Evolutionary conservation across 2,113 vertebrate species (phyloP), one percentile per base, ranked within the genome.

Genomic region (Euleptes europaea): DNA sequence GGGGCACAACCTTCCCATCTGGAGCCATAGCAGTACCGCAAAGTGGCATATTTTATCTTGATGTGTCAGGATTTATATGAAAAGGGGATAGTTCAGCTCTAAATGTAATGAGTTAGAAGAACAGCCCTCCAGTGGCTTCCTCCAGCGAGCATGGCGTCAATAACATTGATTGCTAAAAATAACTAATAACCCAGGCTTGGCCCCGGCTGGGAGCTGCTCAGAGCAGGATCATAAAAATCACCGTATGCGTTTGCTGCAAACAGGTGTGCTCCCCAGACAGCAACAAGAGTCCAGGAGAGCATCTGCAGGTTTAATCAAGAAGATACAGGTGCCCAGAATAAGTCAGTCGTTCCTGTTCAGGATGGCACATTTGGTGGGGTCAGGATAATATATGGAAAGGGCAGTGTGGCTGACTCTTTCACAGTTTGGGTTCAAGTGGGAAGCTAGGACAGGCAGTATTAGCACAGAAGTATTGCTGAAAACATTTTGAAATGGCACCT

Each of bases 51-150:
- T 92, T 96, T 95, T 89, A 93, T 94, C 92, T 95, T 93, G 92
- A 93, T 91, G 92, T 95, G 95, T 95, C 95, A 95, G 92, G 93
- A 94, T 95, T 96, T 95, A 95, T 95, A 95, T 82, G 92, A 91
- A 93, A 93, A 92, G 93, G 94, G 94, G 94, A 95, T 93, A 96
- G 94, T 94, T 96, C 95, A 96, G 88, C 93, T 94, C 94, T 93
- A 93, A 95, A 83, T 85, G 93, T 94, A 95, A 95, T 94, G 94
- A 95, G 94, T 93, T 95, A 92, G 93, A 94, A 94, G 95, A 96
- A 96, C 89, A 92, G 95, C 95, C 93, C 96, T 95, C 95, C 89
- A 92, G 95, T 89, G 96, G 94, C 92, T 91, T 91, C 88, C 94
- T 93, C 86, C 26, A 71, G 95, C 47, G 71, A 85, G 85, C 87